Base-by-base conservation (phyloP, 2,888 invertebrate species). In the Cephonodes hylas region DNA sequence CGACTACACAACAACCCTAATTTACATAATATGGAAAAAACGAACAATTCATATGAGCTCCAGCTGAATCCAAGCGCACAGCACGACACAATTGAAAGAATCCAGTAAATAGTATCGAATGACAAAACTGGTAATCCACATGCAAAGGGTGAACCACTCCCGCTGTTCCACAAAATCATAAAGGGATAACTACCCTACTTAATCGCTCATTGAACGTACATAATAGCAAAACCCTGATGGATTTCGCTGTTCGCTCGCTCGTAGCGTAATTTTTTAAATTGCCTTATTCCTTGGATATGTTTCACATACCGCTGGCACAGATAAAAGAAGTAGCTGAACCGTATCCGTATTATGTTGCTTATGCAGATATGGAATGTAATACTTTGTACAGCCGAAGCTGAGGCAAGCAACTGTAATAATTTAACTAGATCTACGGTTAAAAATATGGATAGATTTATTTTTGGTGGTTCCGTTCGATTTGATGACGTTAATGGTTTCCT, bases 181-280 rank as follows among this genome's bases (percentile, higher is more conserved):
- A 42, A 25, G 42, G 53, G 42, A 15, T 48, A 25, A 25, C 7
- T 13, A 60, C 53, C 60, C 53, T 23, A 27, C 25, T 42, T 23
- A 38, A 53, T 42, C 42, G 60, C 42, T 42, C 42, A 48, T 42
- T 48, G 42, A 60, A 60, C 23, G 53, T 53, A 25, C 42, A 42
- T n/a, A 60, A 60, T 42, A 20, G 42, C 25, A 53, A 44, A 53
- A 42, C 53, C 18, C 61, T 67, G 70, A 70, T 66, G 69, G 73
- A 69, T 76, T 71, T 64, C 68, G 69, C 68, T 73, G 53, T 25
- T 66, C 67, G 69, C 70, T 69, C 72, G 69, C 70, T 75, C 59
- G 65, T 60, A 64, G 66, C 69, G 76, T 76, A 79, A 80, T 80
- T 81, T 79, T 69, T 71, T 73, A 79, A 66, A 71, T 71, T 69